phyloP scores from a whole-genome alignment of 1,140 invertebrate species.

The Drosophila ambigua region DNA sequence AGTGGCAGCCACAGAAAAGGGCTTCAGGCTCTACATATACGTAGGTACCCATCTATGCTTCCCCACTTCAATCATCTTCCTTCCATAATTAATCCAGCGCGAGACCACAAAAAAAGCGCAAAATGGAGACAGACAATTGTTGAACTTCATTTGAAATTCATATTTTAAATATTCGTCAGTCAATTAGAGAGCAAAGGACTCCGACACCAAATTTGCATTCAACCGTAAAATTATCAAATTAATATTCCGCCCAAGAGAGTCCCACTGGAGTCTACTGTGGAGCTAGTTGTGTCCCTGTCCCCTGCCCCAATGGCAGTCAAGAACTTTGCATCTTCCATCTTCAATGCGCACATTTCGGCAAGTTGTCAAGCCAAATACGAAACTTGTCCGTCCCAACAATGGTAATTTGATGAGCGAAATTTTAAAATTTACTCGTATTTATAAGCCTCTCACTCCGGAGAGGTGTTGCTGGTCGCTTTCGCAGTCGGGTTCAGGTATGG shows the following conservation, averaged over 20 bases:
- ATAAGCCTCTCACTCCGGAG: constrained; percentile 15
- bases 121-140: constrained; percentile 29
- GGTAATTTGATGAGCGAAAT: constrained; percentile 69
- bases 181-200: constrained; percentile 77
- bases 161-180: constrained; percentile 80
- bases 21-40: not conserved
- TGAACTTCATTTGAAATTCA: constrained; percentile 76
- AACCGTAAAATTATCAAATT: constrained; percentile 79
- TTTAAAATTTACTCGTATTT: constrained; percentile 46
- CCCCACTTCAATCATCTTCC: constrained; percentile 2
- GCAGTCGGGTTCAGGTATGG: too few relatives aligned
- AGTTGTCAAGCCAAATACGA: constrained; percentile 69
- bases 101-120: not conserved
- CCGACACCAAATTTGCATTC: constrained; percentile 79
- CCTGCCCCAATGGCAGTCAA: constrained; percentile 66
- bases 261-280: not conserved
- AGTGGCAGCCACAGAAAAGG: constrained; percentile 24
- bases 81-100: constrained; percentile 55
- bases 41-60: not conserved
- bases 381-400: constrained; percentile 61
- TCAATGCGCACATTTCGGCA: constrained; percentile 62
- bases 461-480: constrained; percentile 14
- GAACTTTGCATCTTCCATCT: constrained; percentile 29
- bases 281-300: not conserved
- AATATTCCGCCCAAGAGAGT: constrained; percentile 64